Evolutionary conservation across 2,888 invertebrate genomes (phyloP).

Genomic region (Nephrotoma appendiculata): DNA sequence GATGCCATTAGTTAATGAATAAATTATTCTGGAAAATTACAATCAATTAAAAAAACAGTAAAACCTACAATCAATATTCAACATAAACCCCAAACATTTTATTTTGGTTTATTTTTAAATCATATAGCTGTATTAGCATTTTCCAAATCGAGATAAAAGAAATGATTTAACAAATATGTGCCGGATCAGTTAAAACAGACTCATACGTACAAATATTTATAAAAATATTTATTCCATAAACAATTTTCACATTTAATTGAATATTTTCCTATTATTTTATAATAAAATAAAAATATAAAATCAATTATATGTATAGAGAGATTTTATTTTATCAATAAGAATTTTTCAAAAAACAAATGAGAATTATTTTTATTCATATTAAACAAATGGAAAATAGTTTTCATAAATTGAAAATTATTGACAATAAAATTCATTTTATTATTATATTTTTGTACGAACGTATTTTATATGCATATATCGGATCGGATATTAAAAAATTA

Average conservation of each 20-base stretch:
- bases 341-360: background rate
- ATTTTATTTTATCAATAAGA: background rate
- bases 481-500: background rate
- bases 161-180: background rate
- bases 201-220: background rate
- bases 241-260: background rate
- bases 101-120: too few species aligned
- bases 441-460: background rate
- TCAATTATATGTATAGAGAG: background rate
- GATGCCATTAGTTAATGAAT: too few species aligned
- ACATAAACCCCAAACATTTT: too few species aligned
- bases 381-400: background rate
- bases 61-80: too few species aligned
- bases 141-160: background rate
- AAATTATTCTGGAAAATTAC: too few species aligned
- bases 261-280: background rate
- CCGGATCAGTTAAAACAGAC: background rate
- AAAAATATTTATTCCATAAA: background rate
- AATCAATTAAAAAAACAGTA: too few species aligned
- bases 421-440: background rate
- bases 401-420: background rate
- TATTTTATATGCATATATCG: background rate
- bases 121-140: background rate
- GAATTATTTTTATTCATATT: background rate
- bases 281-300: background rate